phyloP scores from a whole-genome alignment of 1,140 invertebrate species.

The Temnothorax longispinosus region DNA sequence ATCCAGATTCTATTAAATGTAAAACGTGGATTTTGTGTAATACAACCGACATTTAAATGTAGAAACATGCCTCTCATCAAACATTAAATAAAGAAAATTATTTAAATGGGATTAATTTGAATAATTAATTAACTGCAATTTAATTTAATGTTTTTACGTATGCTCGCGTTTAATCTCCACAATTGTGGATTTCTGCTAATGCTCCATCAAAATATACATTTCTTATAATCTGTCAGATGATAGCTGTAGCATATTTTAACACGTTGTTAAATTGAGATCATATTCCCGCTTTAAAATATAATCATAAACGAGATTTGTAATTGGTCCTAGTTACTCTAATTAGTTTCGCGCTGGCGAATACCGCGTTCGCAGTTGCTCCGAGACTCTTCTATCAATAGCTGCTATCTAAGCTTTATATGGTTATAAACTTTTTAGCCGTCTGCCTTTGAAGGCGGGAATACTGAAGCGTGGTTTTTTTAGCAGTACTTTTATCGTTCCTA shows the following conservation, averaged over 20 bases:
- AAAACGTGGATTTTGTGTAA: not conserved
- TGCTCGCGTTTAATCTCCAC: not conserved
- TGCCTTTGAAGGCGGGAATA: conserved; percentile 49
- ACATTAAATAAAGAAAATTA: conserved; percentile 37
- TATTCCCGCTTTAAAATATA: not conserved
- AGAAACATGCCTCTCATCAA: conserved; percentile 20
- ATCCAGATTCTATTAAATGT: not conserved
- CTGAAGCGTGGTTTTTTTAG: conserved; percentile 48
- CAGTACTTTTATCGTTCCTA: conserved; percentile 55
- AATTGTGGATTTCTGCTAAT: conserved; percentile 12
- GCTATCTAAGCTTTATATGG: conserved; percentile 52
- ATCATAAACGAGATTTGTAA: not conserved
- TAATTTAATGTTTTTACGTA: conserved; percentile 15
- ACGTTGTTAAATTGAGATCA: conserved; percentile 7
- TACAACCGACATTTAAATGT: conserved; percentile 5
- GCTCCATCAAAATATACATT: conserved; percentile 5
- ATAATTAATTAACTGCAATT: conserved; percentile 36
- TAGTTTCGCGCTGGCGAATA: conserved; percentile 6
- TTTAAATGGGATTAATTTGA: conserved; percentile 24
- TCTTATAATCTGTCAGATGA: not conserved
- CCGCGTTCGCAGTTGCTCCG: conserved; percentile 18
- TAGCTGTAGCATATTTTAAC: not conserved
- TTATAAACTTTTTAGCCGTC: conserved; percentile 54
- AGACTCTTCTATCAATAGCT: conserved; percentile 38
- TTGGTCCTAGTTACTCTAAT: conserved; percentile 5